Evolutionary conservation across 1,140 invertebrate genomes (phyloP).

Genomic region (Hyles vespertilio): DNA sequence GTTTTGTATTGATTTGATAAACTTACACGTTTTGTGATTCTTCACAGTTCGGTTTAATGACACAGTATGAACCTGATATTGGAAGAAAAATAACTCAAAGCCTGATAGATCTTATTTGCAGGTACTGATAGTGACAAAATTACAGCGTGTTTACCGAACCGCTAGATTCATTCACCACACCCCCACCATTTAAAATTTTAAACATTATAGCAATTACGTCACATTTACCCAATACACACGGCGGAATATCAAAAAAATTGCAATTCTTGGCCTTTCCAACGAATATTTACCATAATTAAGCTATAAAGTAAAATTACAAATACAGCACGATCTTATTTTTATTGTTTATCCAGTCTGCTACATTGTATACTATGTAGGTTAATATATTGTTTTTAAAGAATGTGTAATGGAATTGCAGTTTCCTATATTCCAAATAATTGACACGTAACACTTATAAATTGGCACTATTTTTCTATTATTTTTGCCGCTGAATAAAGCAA

Average conservation of each 20-base stretch:
- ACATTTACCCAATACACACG: constrained; percentile 5
- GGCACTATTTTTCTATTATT: constrained; percentile 59
- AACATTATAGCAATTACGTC: constrained; percentile 24
- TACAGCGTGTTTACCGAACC: constrained; percentile 38
- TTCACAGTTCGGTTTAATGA: constrained; percentile 90
- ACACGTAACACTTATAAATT: constrained; percentile 22
- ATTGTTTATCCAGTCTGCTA: too few relatives aligned
- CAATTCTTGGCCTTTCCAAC: constrained; percentile 7
- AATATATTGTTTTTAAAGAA: neutral
- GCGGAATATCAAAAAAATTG: constrained; percentile 10
- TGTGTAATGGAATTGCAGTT: constrained; percentile 3
- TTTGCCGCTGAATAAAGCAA: constrained; percentile 37
- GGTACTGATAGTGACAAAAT: constrained; percentile 77
- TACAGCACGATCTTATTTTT: too few relatives aligned
- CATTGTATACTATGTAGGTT: too few relatives aligned
- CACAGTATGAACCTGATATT: constrained; percentile 88
- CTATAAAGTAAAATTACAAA: too few relatives aligned
- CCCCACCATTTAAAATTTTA: constrained; percentile 39
- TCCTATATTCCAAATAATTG: neutral
- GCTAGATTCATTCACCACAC: constrained; percentile 65
- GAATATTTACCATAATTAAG: too few relatives aligned
- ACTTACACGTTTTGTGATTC: constrained; percentile 29
- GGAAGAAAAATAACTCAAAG: constrained; percentile 91
- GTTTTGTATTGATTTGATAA: neutral
- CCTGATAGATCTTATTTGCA: constrained; percentile 92